Conservation (phyloP, 1,140 invertebrate genomes). For the Drosophila sturtevanti region DNA sequence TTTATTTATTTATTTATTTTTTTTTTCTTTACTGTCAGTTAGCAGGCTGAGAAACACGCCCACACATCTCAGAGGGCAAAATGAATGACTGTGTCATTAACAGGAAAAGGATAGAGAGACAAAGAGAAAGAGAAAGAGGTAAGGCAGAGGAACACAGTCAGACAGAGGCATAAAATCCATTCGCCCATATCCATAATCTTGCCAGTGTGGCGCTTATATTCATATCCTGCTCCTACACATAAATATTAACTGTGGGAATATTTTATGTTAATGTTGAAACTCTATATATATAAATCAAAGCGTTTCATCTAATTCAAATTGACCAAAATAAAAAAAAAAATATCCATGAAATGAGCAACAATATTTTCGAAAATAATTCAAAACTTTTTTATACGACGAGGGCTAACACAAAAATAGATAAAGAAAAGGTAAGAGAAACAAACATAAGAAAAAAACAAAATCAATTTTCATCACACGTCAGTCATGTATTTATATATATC, state of each 20-base stretch:
- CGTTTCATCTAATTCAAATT: neutral
- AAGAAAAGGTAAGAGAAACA: no score
- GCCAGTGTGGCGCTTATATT: neutral
- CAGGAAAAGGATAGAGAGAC: neutral
- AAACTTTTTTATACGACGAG: neutral
- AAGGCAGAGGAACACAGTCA: no score
- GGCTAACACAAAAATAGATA: neutral
- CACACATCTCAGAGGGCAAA: constrained; percentile 60
- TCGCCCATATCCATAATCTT: neutral
- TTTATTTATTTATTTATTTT: neutral
- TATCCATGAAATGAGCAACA: neutral
- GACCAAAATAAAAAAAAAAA: neutral
- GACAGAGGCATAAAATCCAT: neutral
- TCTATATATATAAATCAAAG: neutral
- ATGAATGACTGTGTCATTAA: constrained; percentile 78
- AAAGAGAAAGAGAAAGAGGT: no score
- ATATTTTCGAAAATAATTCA: neutral
- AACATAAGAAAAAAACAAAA: no score
- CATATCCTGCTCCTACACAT: neutral
- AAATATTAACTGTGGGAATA: constrained; percentile 2
- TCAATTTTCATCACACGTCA: no score
- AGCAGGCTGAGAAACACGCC: constrained; percentile 57
- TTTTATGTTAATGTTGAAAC: neutral
- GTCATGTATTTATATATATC: no score
- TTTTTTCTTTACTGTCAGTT: constrained; percentile 64